Base-by-base conservation (phyloP, 2,113 vertebrate genomes). In the Eretmochelys imbricata region DNA sequence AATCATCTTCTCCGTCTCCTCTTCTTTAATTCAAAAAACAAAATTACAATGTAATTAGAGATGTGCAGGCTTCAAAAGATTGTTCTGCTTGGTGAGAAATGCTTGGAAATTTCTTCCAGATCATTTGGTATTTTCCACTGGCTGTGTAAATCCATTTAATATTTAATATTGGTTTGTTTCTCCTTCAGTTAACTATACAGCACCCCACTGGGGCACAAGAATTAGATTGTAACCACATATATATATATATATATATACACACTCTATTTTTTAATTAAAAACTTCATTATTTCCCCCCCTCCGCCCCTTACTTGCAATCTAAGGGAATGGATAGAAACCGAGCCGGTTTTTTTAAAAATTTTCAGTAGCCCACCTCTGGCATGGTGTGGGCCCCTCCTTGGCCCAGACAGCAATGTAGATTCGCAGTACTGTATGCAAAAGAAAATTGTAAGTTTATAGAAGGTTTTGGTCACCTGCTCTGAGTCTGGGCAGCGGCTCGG, bases 191-290 rank as follows among this genome's bases (percentile, higher is more conserved):
- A 97, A 97, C 97, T 98, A 85, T 98, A 98, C 97, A 98, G 97
- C 95, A 97, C 98, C 98, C 98, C 98, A 97, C 98, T 98, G 98
- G 98, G 98, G 98, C 97, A 96, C 83, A 94, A 97, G 96, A 97
- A 97, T 96, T 98, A 98, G 97, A 98, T 97, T 96, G 94, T 97
- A 97, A 97, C 97, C 97, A 98, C 95, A 96, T 88, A 98, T 96
- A 97, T 96, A 97, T 95, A 97, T 93, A 97, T 90, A 97, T 85
- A 96, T 91, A 96, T 90, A 94, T 94, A 91, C 80, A 80, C 65
- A 94, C 65, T 87, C 94, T 94, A 92, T 94, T 97, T 93, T 90
- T 97, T 98, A 97, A 96, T 97, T 98, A 98, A 98, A 98, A 98
- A 98, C 97, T 97, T 98, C 97, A 97, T 95, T 90, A 95, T 95